Evolutionary conservation across 1,140 invertebrate genomes (phyloP).

Genomic region (Whitmania pigra): DNA sequence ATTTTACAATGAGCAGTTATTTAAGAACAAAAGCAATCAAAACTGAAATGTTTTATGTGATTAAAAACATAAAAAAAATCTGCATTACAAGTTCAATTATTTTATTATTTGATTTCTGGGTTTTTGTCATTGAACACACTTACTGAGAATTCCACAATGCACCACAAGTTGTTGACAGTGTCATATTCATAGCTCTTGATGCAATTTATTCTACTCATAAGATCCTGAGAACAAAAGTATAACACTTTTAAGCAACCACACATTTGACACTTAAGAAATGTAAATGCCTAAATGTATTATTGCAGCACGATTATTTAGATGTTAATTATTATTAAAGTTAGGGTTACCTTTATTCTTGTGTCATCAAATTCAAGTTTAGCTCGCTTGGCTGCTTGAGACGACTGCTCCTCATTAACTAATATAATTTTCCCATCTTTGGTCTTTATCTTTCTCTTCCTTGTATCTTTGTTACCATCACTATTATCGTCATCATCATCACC

Average conservation of each 20-base stretch:
- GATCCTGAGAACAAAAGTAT: conserved; percentile 27
- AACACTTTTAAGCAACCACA: too few relatives aligned
- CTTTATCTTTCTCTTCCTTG: conserved; percentile 15
- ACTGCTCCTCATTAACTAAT: background rate
- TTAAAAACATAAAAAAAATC: too few relatives aligned
- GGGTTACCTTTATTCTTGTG: conserved; percentile 10
- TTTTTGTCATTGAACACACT: conserved; percentile 23
- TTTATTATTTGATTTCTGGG: too few relatives aligned
- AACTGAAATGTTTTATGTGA: too few relatives aligned
- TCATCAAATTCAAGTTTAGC: conserved; percentile 1
- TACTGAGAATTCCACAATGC: conserved; percentile 55
- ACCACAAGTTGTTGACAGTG: conserved; percentile 57
- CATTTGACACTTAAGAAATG: too few relatives aligned
- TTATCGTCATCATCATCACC: conserved; percentile 27
- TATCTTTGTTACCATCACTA: conserved; percentile 14
- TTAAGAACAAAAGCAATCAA: too few relatives aligned
- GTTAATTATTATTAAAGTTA: too few relatives aligned
- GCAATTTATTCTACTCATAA: conserved; percentile 22
- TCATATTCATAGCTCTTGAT: conserved; percentile 65
- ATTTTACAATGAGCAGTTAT: too few relatives aligned
- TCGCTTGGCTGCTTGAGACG: background rate
- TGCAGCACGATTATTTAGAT: too few relatives aligned
- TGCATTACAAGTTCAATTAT: too few relatives aligned
- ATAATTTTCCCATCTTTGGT: background rate
- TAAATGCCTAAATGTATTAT: too few relatives aligned